Evolutionary conservation across 2,797 vertebrate genomes (phyloP).

Genomic region (Sciurus carolinensis): DNA sequence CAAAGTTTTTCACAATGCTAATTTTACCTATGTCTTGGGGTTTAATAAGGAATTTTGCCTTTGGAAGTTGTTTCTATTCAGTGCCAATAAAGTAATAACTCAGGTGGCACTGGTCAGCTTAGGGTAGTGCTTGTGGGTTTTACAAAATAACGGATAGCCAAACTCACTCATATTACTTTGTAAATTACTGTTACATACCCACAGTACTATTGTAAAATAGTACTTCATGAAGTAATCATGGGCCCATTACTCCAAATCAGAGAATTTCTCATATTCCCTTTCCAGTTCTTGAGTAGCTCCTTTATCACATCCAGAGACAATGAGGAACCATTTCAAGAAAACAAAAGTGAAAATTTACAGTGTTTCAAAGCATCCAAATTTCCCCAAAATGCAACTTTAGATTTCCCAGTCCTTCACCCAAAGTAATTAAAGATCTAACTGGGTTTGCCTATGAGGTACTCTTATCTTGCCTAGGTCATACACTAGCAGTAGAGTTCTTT

Average conservation of each 20-base stretch:
- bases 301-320: background rate
- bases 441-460: background rate
- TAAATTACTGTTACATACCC: background rate
- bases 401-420: background rate
- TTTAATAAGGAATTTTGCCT: background rate
- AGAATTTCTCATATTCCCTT: background rate
- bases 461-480: background rate
- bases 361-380: slow-evolving; percentile 7
- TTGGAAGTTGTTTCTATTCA: slow-evolving; percentile 14
- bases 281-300: background rate
- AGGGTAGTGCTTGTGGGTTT: background rate
- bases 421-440: background rate
- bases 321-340: background rate
- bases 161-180: background rate
- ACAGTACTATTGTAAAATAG: background rate
- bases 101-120: background rate
- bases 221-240: background rate
- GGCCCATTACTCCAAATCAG: background rate
- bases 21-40: background rate
- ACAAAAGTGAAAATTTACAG: background rate
- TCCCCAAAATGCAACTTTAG: background rate
- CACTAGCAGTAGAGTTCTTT: background rate
- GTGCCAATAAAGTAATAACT: background rate
- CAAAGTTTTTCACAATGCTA: background rate
- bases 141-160: background rate